phyloP scores from a whole-genome alignment of 1,140 invertebrate species.

The Sycophila sp. region DNA sequence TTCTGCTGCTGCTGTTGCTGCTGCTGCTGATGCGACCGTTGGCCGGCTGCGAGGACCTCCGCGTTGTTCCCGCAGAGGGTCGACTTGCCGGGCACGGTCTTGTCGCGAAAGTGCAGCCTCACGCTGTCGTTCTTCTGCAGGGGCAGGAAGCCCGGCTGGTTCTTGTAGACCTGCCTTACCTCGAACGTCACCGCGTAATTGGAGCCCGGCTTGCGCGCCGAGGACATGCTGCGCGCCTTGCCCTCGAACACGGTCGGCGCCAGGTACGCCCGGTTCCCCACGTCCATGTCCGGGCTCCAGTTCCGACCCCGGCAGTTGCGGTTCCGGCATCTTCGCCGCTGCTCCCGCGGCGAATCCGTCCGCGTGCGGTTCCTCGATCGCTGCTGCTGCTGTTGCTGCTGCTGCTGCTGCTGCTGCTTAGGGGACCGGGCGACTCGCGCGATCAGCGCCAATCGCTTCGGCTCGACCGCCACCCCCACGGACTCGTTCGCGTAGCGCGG shows the following conservation, averaged over 20 bases:
- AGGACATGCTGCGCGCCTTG: conserved; percentile 72
- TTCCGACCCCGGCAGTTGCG: conserved; percentile 58
- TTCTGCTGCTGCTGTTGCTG: conserved; percentile 38
- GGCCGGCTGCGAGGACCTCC: not conserved
- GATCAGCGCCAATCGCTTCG: conserved; percentile 45
- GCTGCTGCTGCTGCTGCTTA: conserved; percentile 37
- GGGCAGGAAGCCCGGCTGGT: conserved; percentile 66
- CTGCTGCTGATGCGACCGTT: conserved; percentile 35
- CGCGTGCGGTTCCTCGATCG: conserved; percentile 49
- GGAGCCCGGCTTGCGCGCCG: conserved; percentile 64
- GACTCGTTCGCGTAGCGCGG: conserved; percentile 28
- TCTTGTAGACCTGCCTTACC: conserved; percentile 72
- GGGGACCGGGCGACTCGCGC: conserved; percentile 43
- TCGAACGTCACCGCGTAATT: conserved; percentile 75
- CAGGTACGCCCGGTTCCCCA: conserved; percentile 70
- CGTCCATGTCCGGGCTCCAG: conserved; percentile 70
- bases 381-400: not conserved
- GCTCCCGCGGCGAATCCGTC: conserved; percentile 55
- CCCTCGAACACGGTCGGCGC: conserved; percentile 74
- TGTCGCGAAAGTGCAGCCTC: conserved; percentile 66
- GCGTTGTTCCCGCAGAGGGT: conserved; percentile 51
- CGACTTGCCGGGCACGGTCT: conserved; percentile 57
- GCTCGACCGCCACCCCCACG: conserved; percentile 46
- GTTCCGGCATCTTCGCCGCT: conserved; percentile 56
- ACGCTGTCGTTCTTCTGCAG: conserved; percentile 66